Evolutionary conservation across 2,888 invertebrate genomes (phyloP).

Genomic region (Chymomyza amoena): DNA sequence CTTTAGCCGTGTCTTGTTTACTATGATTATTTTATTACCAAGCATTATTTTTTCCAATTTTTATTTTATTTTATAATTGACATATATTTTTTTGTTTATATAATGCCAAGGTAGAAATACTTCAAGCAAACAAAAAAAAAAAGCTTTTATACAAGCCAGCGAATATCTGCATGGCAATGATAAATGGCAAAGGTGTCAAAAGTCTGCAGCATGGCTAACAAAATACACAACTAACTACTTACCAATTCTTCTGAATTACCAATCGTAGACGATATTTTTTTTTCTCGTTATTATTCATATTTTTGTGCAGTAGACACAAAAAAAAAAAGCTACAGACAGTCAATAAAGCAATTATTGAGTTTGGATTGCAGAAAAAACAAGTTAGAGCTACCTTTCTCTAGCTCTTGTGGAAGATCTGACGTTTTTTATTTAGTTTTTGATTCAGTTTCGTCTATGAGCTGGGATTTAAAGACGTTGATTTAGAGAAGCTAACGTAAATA

Average conservation of each 20-base stretch:
- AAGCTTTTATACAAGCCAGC: not conserved
- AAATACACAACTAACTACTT: constrained; percentile 14
- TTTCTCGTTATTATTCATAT: not conserved
- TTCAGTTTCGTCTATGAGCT: too few relatives aligned
- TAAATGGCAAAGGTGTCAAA: constrained; percentile 42
- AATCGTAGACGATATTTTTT: not conserved
- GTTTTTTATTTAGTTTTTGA: too few relatives aligned
- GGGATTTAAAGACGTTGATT: too few relatives aligned
- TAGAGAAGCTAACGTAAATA: too few relatives aligned
- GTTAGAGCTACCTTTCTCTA: constrained; percentile 22
- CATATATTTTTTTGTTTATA: not conserved
- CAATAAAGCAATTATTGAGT: constrained; percentile 1
- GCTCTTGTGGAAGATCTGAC: not conserved
- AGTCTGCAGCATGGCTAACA: constrained; percentile 25
- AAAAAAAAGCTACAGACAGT: constrained; percentile 5
- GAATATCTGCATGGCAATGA: not conserved
- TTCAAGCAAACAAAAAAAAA: not conserved
- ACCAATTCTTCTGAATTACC: constrained; percentile 4
- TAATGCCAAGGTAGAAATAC: not conserved
- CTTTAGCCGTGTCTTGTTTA: too few relatives aligned
- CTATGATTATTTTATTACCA: too few relatives aligned
- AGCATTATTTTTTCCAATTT: not conserved
- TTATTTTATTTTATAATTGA: not conserved
- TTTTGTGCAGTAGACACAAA: not conserved
- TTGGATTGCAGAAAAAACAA: constrained; percentile 14